These are phyloP conservation scores for Cetonia aurata DNA, from an alignment of 2,888 invertebrate genomes.

Conservation along the genomic window DNA sequence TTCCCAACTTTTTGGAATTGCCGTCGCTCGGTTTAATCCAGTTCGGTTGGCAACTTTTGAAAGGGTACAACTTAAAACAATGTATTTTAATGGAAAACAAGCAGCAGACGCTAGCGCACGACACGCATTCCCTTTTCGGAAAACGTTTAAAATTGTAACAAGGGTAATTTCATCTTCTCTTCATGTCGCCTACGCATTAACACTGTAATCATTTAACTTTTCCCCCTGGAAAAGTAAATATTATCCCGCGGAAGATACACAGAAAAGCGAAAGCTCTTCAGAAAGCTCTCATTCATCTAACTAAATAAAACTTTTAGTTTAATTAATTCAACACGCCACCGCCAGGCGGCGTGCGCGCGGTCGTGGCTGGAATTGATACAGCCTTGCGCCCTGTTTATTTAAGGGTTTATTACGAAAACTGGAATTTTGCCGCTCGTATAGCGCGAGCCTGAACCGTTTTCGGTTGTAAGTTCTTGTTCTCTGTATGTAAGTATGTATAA, in stretches of 20 bases:
- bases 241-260: conserved; percentile 36
- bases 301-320: conserved; percentile 38
- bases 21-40: no score
- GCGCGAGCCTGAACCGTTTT: not conserved
- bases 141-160: not conserved
- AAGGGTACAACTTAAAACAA: no score
- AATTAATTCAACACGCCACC: conserved; percentile 34
- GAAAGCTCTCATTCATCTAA: conserved; percentile 32
- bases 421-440: conserved; percentile 19
- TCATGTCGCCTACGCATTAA: conserved; percentile 12
- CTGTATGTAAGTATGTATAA: no score
- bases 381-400: conserved; percentile 23
- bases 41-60: no score
- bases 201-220: conserved; percentile 34
- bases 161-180: conserved; percentile 2
- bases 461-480: not conserved
- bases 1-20: no score
- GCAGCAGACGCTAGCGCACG: no score
- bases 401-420: conserved; percentile 32
- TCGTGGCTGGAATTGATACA: conserved; percentile 11
- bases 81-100: no score
- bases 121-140: no score
- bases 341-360: not conserved
- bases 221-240: conserved; percentile 30
- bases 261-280: conserved; percentile 21